A percentile compares a stretch with the other conserved stretches of the same genome.
phyloP scores from a whole-genome alignment of 2,888 invertebrate species.

The Gymnoscelis rufifasciata region DNA sequence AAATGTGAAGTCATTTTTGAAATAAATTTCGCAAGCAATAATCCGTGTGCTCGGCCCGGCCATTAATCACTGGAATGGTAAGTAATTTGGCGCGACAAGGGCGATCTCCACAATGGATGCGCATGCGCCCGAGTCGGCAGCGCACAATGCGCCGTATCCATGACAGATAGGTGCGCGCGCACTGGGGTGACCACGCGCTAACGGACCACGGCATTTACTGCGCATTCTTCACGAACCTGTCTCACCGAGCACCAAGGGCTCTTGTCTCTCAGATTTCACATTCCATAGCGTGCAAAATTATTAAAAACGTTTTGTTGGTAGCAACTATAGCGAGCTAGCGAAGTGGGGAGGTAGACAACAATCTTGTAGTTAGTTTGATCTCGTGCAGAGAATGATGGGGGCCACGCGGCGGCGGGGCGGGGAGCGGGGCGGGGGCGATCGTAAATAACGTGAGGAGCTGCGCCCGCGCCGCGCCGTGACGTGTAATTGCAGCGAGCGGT shows the following conservation, averaged over 20 bases:
- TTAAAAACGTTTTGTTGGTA: too few relatives aligned
- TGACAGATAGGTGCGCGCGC: conserved; percentile 29
- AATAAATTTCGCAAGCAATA: background rate
- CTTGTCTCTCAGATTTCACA: background rate
- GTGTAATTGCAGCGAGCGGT: conserved; percentile 47
- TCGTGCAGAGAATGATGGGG: background rate
- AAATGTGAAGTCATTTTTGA: too few relatives aligned
- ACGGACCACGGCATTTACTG: background rate
- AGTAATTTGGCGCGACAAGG: conserved; percentile 1
- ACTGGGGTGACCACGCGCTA: conserved; percentile 13
- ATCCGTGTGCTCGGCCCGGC: background rate
- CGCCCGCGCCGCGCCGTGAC: conserved; percentile 40
- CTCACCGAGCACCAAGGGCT: too few relatives aligned
- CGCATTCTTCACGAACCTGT: too few relatives aligned
- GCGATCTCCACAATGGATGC: too few relatives aligned
- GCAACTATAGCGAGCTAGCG: too few relatives aligned
- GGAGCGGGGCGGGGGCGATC: conserved; percentile 49
- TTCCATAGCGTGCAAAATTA: too few relatives aligned
- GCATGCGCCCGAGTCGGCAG: too few relatives aligned
- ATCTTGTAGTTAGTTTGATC: too few relatives aligned
- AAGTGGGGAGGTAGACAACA: too few relatives aligned
- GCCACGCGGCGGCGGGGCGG: conserved; percentile 35
- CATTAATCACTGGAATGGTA: conserved; percentile 6
- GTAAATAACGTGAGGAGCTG: conserved; percentile 48
- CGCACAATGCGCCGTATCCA: conserved; percentile 25